Base-by-base conservation (phyloP, 1,140 invertebrate genomes). In the Scaptomyza pallida region DNA sequence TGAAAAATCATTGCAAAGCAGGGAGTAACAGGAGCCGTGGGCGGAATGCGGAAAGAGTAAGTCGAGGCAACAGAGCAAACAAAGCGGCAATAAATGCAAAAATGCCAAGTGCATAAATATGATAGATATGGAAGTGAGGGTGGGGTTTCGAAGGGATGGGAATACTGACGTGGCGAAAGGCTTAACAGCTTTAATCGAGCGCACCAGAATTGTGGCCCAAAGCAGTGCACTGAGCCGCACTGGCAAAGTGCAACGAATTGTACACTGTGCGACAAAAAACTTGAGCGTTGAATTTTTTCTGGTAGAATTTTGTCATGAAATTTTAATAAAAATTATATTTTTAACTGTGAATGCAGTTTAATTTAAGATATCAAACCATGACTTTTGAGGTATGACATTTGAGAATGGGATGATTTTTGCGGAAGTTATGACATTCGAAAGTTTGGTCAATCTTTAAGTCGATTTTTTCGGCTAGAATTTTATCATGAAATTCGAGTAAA, bases 101-200 rank as follows among this genome's bases (percentile, higher is more conserved):
- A 68, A 73, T 86, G 82, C 69, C 82, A 85, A 86, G 81, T 86
- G 77, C 82, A 88, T 77, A 75, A 81, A 85, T 81, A 80, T 73
- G 67, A 56, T 67, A 76, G 60, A 71, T 30, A 47, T 44, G 45
- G 43, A 9, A 6, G 17, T n/a, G 45, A 10, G 12, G 43, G 12
- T n/a, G 48, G 13, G 12, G 13, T 17, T 33, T 5, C n/a, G 16
- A 17, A 10, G 19, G 2, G 17, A 9, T 2, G 30, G n/a, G 40
- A 0, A 26, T 5, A 2, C 26, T 41, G 50, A 10, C 13, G 16
- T 19, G 40, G 51, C 45, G 23, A 61, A 21, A 56, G 55, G 45
- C 67, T 77, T 67, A 81, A 50, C 54, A 65, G 77, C 81, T 88
- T 88, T 88, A 86, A 86, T 88, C 78, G 81, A 86, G 82, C 81